phyloP scores from a whole-genome alignment of 92 coral and sea anemone genomes.

The Umimayanthus kanabou region DNA sequence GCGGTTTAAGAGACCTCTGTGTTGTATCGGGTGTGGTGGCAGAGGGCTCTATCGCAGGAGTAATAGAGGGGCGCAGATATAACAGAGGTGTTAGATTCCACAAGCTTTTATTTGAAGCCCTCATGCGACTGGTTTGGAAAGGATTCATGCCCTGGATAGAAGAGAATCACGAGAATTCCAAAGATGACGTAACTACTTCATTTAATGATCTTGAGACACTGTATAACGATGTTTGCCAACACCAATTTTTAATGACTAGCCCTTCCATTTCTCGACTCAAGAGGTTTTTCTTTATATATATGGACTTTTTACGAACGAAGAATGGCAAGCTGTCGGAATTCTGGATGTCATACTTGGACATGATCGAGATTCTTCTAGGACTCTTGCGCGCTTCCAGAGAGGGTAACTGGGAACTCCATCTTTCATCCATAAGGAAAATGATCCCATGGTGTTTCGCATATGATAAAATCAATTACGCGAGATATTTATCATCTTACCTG shows the following conservation, averaged over 20 bases:
- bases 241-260: conserved; percentile 29
- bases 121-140: conserved; percentile 44
- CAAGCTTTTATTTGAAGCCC: conserved; percentile 48
- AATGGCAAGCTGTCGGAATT: conserved; percentile 45
- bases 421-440: conserved; percentile 46
- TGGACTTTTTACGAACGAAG: conserved; percentile 21
- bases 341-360: conserved; percentile 41
- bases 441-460: conserved; percentile 60
- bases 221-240: conserved; percentile 33
- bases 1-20: conserved; percentile 32
- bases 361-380: conserved; percentile 45
- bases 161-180: conserved; percentile 35
- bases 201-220: conserved; percentile 13
- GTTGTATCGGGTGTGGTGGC: conserved; percentile 46
- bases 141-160: conserved; percentile 42
- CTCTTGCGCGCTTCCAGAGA: conserved; percentile 52
- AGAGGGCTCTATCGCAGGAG: conserved; percentile 25
- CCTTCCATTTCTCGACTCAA: conserved; percentile 36
- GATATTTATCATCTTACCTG: conserved; percentile 49
- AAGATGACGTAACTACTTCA: conserved; percentile 1
- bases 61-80: conserved; percentile 34
- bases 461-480: conserved; percentile 49
- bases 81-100: conserved; percentile 25
- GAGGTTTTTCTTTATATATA: conserved; percentile 20
- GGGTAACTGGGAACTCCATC: conserved; percentile 56